phyloP scores from a whole-genome alignment of 2,797 vertebrate species.

The Cygnus olor region DNA sequence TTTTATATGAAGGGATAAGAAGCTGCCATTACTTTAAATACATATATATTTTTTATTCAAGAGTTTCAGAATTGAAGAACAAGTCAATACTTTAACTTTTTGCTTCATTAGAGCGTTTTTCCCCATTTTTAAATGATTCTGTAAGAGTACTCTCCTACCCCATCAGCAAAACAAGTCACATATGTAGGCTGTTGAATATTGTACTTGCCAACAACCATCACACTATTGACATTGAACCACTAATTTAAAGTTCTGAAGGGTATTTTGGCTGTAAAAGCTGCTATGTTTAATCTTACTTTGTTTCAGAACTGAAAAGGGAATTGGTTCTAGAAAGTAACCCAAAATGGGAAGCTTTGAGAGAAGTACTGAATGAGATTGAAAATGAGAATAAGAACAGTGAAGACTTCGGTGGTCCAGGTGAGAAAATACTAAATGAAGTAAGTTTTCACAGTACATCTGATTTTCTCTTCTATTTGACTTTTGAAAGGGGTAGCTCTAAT shows the following conservation, averaged over 20 bases:
- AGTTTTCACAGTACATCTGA: too few relatives aligned
- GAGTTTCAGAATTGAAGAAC: neutral
- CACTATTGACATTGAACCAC: neutral
- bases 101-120: neutral
- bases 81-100: neutral
- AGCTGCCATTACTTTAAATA: neutral
- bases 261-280: conserved; percentile 11
- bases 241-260: conserved; percentile 15
- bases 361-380: conserved; percentile 95
- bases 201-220: neutral
- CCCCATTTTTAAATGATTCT: neutral
- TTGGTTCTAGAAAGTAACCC: conserved; percentile 93
- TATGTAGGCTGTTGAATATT: conserved; percentile 5
- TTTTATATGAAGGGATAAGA: neutral
- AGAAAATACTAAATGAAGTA: neutral
- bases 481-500: neutral
- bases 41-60: neutral
- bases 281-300: conserved; percentile 6
- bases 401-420: conserved; percentile 85
- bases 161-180: conserved; percentile 10
- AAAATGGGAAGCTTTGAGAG: conserved; percentile 93
- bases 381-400: conserved; percentile 88
- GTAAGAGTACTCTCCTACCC: neutral
- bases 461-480: neutral
- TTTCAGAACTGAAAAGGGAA: conserved; percentile 85